Percentiles rank a stretch among this genome's conserved stretches.
Evolutionary conservation across 2,113 vertebrate genomes (phyloP).

Genomic region (Oncorhynchus mykiss): DNA sequence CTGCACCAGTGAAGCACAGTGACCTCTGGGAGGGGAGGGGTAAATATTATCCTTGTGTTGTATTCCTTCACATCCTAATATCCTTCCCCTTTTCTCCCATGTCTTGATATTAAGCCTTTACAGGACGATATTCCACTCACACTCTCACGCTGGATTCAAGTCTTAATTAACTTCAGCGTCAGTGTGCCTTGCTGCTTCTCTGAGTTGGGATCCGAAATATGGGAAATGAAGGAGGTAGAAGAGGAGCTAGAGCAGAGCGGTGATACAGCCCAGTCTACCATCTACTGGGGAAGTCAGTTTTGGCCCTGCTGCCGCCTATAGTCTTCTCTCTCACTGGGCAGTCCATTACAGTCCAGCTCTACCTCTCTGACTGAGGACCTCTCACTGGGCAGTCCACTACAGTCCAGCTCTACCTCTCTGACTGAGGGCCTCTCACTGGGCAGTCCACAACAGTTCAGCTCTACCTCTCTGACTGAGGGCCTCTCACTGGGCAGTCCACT

Average conservation of each 20-base stretch:
- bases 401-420: too few species aligned
- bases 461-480: not conserved
- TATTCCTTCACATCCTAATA: slow-evolving; percentile 41
- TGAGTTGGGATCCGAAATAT: slow-evolving; percentile 16
- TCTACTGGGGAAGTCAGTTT: slow-evolving; percentile 19
- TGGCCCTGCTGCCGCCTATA: not conserved
- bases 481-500: not conserved
- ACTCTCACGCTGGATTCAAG: slow-evolving; percentile 67
- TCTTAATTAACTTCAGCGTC: slow-evolving; percentile 72
- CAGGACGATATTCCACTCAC: slow-evolving; percentile 53
- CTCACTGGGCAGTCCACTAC: not conserved
- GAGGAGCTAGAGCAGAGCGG: not conserved
- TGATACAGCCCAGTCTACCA: slow-evolving; percentile 8
- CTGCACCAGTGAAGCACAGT: slow-evolving; percentile 27
- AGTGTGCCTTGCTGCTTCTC: slow-evolving; percentile 32
- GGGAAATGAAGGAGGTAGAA: slow-evolving; percentile 3
- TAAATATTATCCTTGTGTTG: slow-evolving; percentile 39
- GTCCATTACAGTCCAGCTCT: too few species aligned
- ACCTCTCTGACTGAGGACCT: too few species aligned
- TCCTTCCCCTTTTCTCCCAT: slow-evolving; percentile 17
- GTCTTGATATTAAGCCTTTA: slow-evolving; percentile 37
- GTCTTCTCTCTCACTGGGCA: too few species aligned
- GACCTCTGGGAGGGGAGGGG: slow-evolving; percentile 42
- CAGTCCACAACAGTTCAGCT: not conserved
- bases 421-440: too few species aligned